Evolutionary conservation across 2,888 invertebrate genomes (phyloP), one percentile per base, ranked within the genome.

Genomic region (Troides aeacus): DNA sequence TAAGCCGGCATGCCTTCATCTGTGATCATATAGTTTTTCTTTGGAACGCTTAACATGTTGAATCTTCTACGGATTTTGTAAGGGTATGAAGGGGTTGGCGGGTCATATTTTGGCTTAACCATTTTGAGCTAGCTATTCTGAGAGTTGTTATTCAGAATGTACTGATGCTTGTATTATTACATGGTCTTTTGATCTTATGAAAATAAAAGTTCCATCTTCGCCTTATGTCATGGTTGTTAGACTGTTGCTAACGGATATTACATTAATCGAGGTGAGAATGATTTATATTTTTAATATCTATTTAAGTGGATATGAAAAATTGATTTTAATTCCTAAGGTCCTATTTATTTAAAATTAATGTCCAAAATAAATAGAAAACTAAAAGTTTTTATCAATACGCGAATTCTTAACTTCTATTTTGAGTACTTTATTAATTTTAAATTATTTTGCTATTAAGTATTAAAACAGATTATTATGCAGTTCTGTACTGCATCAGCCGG

Each of bases 61-160:
- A 89, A 70, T 60, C 91, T 79, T 63, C 73, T 84, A 0, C 79
- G 68, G 69, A 89, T 87, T 66, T 85, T 88, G 78, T 86, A 86
- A 0, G 83, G 86, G 60, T 83, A 90, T 0, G 77, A 80, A 18
- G 56, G n/a, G 0, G 86, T 84, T 0, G 89, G 89, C 0, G 76
- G 76, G 63, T 88, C 88, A 36, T 73, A 83, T 71, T 84, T 87
- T 2, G 81, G 81, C 63, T 83, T 84, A 57, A 77, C 84, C 90
- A 90, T 90, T 62, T 72, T 81, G 73, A 73, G 77, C 76, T 82
- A 81, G 81, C 80, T 79, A 76, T 77, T 80, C 76, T 53, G 78
- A 83, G 82, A 80, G 81, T 78, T 74, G 73, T 74, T 73, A 23
- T 70, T 70, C 66, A 62, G 62, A 30, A 67, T 36, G 39, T 3